Conservation (phyloP, 2,888 invertebrate genomes). For the Endotricha flammealis region DNA sequence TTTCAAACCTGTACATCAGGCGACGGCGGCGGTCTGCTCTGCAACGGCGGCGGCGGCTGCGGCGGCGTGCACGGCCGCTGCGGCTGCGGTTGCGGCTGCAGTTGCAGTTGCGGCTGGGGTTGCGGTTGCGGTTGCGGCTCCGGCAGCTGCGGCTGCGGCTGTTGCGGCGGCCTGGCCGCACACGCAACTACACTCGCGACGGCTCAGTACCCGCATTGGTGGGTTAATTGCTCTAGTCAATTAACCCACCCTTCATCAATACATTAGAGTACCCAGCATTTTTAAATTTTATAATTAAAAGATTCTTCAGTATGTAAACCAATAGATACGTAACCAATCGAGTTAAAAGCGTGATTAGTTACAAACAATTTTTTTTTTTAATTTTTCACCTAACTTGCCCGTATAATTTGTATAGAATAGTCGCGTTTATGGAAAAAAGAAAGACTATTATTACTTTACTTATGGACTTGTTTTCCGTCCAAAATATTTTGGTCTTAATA, state of each 20-base stretch:
- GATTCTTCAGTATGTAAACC: no score
- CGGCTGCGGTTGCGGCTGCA: constrained; percentile 13
- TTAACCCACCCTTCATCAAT: constrained; percentile 45
- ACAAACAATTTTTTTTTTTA: no score
- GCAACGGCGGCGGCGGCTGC: constrained; percentile 20
- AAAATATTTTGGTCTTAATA: no score
- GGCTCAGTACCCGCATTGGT: constrained; percentile 48
- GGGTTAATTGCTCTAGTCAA: constrained; percentile 48
- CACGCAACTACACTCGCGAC: constrained; percentile 56
- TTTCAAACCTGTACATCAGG: constrained; percentile 13
- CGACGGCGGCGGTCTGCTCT: constrained; percentile 19
- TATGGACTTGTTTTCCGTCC: no score
- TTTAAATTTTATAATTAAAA: no score
- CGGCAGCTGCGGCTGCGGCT: constrained; percentile 21
- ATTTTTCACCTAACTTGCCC: no score
- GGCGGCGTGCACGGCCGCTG: constrained; percentile 8
- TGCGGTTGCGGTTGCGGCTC: constrained; percentile 68
- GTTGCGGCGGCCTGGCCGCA: constrained; percentile 48
- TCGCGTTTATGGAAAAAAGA: no score
- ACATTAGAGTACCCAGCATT: no score
- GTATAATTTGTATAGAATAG: no score
- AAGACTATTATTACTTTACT: no score
- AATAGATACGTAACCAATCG: no score
- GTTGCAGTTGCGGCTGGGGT: constrained; percentile 30
- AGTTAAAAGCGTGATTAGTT: no score